These are phyloP conservation scores for Peromyscus attwateri DNA, from an alignment of 2,797 vertebrate species.

Conservation along the genomic window DNA sequence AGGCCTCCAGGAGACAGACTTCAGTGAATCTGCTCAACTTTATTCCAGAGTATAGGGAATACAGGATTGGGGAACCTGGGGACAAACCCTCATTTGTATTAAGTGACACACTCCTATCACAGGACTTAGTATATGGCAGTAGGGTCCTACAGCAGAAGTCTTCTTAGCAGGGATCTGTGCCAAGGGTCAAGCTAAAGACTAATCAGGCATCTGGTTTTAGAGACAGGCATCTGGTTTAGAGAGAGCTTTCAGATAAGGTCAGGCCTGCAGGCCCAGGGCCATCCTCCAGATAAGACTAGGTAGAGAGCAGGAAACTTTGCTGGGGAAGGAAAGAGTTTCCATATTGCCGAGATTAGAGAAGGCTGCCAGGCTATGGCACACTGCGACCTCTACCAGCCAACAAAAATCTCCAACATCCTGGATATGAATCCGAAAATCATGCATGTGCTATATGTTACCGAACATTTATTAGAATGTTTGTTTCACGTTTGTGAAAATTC, in stretches of 20 bases:
- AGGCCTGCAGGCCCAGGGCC: not conserved
- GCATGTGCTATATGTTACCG: not conserved
- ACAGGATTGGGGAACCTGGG: not conserved
- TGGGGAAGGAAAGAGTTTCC: not conserved
- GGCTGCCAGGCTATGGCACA: not conserved
- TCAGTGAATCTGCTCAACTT: not conserved
- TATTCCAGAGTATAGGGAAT: not conserved
- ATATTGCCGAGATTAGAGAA: not conserved
- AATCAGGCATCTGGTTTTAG: not conserved
- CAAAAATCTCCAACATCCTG: not conserved
- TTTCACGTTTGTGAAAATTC: slow-evolving; percentile 15
- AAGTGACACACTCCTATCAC: not conserved
- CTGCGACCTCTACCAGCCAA: not conserved
- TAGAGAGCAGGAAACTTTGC: not conserved
- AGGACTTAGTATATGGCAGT: not conserved
- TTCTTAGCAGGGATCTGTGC: not conserved
- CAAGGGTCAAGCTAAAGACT: not conserved
- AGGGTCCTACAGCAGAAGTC: not conserved
- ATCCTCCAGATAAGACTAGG: not conserved
- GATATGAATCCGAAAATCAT: slow-evolving; percentile 60
- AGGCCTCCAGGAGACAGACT: not conserved
- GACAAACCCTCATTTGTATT: not conserved
- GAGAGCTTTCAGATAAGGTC: not conserved
- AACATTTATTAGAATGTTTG: slow-evolving; percentile 47
- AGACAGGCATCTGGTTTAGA: not conserved